Conservation (phyloP, 2,113 vertebrate genomes). For the Pholis gunnellus region DNA sequence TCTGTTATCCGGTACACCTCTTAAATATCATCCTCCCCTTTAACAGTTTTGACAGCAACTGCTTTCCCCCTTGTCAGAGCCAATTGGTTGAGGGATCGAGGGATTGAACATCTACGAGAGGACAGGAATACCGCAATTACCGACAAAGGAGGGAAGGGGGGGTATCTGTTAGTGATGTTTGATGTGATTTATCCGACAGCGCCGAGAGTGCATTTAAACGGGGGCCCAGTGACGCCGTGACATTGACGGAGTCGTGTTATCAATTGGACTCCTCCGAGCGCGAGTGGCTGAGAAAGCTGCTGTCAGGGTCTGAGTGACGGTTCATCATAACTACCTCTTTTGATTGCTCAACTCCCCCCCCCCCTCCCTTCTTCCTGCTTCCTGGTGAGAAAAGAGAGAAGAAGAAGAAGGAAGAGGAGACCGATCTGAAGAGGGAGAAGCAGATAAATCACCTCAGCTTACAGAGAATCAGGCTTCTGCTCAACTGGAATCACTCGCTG, state of each 20-base stretch:
- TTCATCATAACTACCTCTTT: conserved; percentile 75
- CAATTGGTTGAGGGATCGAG: conserved; percentile 83
- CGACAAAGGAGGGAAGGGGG: conserved; percentile 83
- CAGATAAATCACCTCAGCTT: conserved; percentile 64
- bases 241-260: conserved; percentile 94
- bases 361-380: background rate
- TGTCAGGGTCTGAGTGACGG: conserved; percentile 80
- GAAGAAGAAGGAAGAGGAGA: conserved; percentile 17
- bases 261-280: conserved; percentile 88
- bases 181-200: conserved; percentile 92
- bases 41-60: conserved; percentile 85
- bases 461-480: conserved; percentile 34
- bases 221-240: conserved; percentile 86
- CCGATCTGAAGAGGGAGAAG: conserved; percentile 33
- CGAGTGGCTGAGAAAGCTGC: conserved; percentile 83
- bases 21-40: conserved; percentile 78
- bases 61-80: conserved; percentile 86
- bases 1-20: conserved; percentile 70
- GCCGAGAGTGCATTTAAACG: conserved; percentile 85
- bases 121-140: conserved; percentile 91
- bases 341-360: conserved; percentile 32
- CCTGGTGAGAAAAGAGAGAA: conserved; percentile 28
- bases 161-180: conserved; percentile 88
- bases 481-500: conserved; percentile 42
- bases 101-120: conserved; percentile 87